Base-by-base conservation (phyloP, 2,888 invertebrate genomes). In the Drosophila rellima region DNA sequence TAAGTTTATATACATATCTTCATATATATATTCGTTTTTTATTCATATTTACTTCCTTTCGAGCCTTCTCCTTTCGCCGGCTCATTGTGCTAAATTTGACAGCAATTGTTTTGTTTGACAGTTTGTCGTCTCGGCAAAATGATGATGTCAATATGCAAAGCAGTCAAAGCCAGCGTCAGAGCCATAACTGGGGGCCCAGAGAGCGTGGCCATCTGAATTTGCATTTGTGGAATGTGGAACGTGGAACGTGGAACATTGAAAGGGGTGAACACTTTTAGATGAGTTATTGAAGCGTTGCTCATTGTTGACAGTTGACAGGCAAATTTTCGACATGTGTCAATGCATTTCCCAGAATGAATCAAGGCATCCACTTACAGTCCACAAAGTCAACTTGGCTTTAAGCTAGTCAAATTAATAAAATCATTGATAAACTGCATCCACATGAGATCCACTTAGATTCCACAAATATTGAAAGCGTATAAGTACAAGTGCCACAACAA, bases 31-130 rank as follows among this genome's bases (percentile, higher is more conserved):
- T 26, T 31, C 26, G 54, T 17, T 17, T 40, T 20, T n/a, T 59
- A 10, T 45, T 37, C 39, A 18, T 42, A 35, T 54, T 54, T n/a
- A 62, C 59, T 75, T 75, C 59, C 55, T 56, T 70, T 63, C 18
- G 63, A 37, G 54, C 44, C 57, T 69, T 69, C 59, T 54, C 44
- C 62, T 65, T 69, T 62, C 56, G 47, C 45, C 20, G 33, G 39
- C 57, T 45, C 82, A 73, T 84, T 84, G 88, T 87, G 71, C 78
- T 80, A 85, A 86, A 86, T 87, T 86, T 86, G 85, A 86, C 85
- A 88, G 88, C 85, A 85, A 86, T 86, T 86, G 88, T 88, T 86
- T 83, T 83, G 87, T 84, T 84, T 84, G 83, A 84, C 83, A 84
- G 86, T 86, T 86, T 84, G 81, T 86, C 87, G 86, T 86, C 79